phyloP scores from a whole-genome alignment of 2,888 invertebrate genomes.

The Eupithecia subfuscata region DNA sequence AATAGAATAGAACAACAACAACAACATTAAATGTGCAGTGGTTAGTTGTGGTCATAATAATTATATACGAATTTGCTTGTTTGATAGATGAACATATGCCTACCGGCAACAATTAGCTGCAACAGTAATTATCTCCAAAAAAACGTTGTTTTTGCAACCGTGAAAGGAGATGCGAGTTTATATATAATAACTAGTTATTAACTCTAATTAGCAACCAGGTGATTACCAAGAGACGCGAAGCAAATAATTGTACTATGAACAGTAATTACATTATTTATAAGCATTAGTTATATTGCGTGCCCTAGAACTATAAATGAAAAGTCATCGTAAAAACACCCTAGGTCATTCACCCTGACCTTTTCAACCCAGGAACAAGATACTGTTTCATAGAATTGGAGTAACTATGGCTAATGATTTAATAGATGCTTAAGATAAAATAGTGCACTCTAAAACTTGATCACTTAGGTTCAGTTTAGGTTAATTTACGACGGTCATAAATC shows the following conservation, averaged over 20 bases:
- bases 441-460: slow-evolving; percentile 36
- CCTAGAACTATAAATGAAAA: slow-evolving; percentile 55
- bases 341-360: slow-evolving; percentile 76
- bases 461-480: slow-evolving; percentile 31
- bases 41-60: not conserved
- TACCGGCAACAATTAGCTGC: slow-evolving; percentile 6
- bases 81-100: slow-evolving; percentile 13
- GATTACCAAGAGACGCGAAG: slow-evolving; percentile 43
- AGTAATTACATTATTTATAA: slow-evolving; percentile 21
- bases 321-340: slow-evolving; percentile 55
- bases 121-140: slow-evolving; percentile 18
- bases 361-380: slow-evolving; percentile 68
- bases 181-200: slow-evolving; percentile 33
- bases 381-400: slow-evolving; percentile 66
- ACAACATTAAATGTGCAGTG: not conserved
- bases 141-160: slow-evolving; percentile 21
- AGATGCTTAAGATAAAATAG: slow-evolving; percentile 33
- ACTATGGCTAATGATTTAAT: slow-evolving; percentile 66
- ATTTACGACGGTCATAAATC: slow-evolving; percentile 57
- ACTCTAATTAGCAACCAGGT: slow-evolving; percentile 34
- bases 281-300: slow-evolving; percentile 57
- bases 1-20: no score
- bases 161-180: slow-evolving; percentile 32
- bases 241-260: slow-evolving; percentile 40
- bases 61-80: not conserved